phyloP scores from a whole-genome alignment of 2,113 vertebrate species.

The Malaclemys terrapin region DNA sequence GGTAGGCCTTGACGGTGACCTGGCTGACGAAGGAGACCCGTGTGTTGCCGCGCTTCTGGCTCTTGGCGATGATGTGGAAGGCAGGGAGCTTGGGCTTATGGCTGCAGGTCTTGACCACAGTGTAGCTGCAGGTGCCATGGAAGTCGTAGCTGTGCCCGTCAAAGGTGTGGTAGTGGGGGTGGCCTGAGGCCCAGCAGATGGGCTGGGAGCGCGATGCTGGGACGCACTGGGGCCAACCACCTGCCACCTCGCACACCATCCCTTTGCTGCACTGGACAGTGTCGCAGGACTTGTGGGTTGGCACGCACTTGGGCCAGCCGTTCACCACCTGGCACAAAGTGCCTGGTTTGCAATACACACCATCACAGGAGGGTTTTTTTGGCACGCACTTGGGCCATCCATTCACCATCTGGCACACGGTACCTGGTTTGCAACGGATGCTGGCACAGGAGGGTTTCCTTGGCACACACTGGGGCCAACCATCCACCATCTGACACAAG shows the following conservation, averaged over 20 bases:
- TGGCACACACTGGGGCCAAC: background rate
- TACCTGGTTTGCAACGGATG: background rate
- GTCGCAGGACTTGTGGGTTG: background rate
- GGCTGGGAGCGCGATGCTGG: background rate
- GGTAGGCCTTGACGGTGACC: conserved; percentile 1
- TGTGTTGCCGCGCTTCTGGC: conserved; percentile 10
- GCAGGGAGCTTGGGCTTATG: background rate
- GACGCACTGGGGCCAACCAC: background rate
- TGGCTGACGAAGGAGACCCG: conserved; percentile 7
- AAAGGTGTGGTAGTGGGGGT: conserved; percentile 48
- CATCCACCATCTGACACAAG: background rate
- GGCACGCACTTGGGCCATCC: background rate
- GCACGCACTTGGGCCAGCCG: background rate
- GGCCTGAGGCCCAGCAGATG: conserved; percentile 32
- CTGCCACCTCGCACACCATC: background rate
- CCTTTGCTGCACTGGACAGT: background rate
- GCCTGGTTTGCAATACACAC: background rate
- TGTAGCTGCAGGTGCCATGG: conserved; percentile 45
- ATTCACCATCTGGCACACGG: background rate
- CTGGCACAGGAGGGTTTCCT: background rate
- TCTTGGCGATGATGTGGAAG: conserved; percentile 40
- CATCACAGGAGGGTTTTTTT: background rate
- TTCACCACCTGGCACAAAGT: background rate
- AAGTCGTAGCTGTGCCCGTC: conserved; percentile 36
- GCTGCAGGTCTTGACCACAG: background rate